A percentile compares a stretch with the other conserved stretches of the same genome.
Evolutionary conservation across 2,888 invertebrate species (phyloP).

Genomic region (Mechanitis messenoides): DNA sequence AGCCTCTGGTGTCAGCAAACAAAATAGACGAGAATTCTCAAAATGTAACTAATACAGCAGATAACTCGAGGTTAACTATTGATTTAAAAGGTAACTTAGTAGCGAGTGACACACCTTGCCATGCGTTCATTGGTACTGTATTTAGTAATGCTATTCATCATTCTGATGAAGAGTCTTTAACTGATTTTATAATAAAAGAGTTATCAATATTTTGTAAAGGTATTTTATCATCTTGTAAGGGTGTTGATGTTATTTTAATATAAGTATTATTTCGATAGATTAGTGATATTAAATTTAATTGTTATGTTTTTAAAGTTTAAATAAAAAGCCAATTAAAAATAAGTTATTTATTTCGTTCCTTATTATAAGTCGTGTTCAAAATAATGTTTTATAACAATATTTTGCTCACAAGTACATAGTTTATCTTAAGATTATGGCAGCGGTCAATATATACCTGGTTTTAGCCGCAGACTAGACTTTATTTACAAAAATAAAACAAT

Average conservation of each 20-base stretch:
- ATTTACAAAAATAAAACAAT: constrained; percentile 15
- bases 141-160: constrained; percentile 53
- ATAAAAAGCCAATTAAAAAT: constrained; percentile 33
- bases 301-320: constrained; percentile 22
- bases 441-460: constrained; percentile 30
- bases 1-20: not conserved
- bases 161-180: constrained; percentile 44
- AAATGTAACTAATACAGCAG: not conserved
- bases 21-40: not conserved
- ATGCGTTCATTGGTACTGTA: constrained; percentile 63
- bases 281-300: constrained; percentile 31
- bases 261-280: constrained; percentile 39
- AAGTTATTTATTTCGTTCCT: constrained; percentile 44
- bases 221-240: constrained; percentile 58
- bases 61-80: constrained; percentile 36
- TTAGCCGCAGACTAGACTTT: constrained; percentile 33
- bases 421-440: constrained; percentile 55
- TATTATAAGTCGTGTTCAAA: constrained; percentile 62
- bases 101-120: constrained; percentile 57
- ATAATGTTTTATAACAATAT: constrained; percentile 57
- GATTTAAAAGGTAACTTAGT: constrained; percentile 65
- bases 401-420: constrained; percentile 60
- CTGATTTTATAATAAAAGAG: constrained; percentile 60
- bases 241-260: constrained; percentile 62
- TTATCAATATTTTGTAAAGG: constrained; percentile 66